Conservation (phyloP, 2,888 invertebrate species). For the Silvanus unidentatus region DNA sequence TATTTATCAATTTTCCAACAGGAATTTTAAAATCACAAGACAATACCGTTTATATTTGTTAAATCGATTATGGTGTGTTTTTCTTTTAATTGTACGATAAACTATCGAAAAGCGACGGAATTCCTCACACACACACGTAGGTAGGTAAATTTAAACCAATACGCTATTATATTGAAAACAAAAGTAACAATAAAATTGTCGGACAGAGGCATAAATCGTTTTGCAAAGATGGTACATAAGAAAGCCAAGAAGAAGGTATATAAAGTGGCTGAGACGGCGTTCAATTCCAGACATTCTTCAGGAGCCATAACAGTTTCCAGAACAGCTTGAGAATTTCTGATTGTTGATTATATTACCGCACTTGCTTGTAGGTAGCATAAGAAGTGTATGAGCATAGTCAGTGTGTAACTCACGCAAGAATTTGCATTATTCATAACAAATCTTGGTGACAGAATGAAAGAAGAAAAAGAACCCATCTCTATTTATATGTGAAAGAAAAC, state of each 20-base stretch:
- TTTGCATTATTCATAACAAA: slow-evolving; percentile 28
- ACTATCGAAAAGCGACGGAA: neutral
- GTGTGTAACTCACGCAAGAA: slow-evolving; percentile 19
- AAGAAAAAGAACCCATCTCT: slow-evolving; percentile 7
- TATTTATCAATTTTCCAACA: neutral
- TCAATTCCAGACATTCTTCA: slow-evolving; percentile 9
- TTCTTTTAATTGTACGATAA: neutral
- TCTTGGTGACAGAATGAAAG: slow-evolving; percentile 16
- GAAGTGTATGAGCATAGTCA: neutral
- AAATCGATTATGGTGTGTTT: no score
- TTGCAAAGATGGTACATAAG: neutral
- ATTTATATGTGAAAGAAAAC: neutral
- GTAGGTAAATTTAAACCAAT: neutral
- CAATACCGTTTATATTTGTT: no score
- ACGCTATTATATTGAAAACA: slow-evolving; percentile 1
- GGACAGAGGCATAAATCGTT: neutral
- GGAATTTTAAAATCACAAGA: neutral
- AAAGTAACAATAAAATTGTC: neutral
- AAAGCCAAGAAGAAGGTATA: slow-evolving; percentile 1
- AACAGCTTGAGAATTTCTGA: slow-evolving; percentile 19
- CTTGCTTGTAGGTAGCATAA: slow-evolving; percentile 6
- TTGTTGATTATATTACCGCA: slow-evolving; percentile 17
- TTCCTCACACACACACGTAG: neutral
- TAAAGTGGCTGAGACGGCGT: neutral
- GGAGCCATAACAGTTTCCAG: slow-evolving; percentile 17